A percentile compares a stretch with the other conserved stretches of the same genome.
phyloP scores from a whole-genome alignment of 2,888 invertebrate genomes.

The Lobophora halterata region DNA sequence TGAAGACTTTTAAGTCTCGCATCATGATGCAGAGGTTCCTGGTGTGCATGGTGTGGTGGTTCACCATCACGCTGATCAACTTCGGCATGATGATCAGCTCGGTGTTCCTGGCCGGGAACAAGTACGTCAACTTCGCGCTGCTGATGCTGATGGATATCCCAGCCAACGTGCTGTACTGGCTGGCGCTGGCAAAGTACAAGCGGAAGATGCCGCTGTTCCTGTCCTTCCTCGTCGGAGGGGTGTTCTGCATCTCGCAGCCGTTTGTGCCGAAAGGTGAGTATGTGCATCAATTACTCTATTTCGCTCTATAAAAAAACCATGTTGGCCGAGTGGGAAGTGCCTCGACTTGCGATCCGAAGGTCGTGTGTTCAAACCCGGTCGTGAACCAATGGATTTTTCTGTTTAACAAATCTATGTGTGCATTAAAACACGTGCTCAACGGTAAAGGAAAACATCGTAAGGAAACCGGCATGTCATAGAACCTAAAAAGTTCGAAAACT shows the following conservation, averaged over 20 bases:
- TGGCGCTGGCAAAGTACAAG: conserved; percentile 63
- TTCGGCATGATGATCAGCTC: conserved; percentile 77
- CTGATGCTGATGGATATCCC: conserved; percentile 72
- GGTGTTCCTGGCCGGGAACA: conserved; percentile 69
- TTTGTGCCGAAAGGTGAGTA: conserved; percentile 62
- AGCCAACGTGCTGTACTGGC: conserved; percentile 68
- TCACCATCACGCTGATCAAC: conserved; percentile 71
- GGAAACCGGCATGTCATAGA: too few species aligned
- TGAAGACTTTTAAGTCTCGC: conserved; percentile 64
- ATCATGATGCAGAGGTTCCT: conserved; percentile 69
- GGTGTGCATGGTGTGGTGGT: conserved; percentile 73
- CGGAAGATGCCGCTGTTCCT: conserved; percentile 57
- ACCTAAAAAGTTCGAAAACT: too few species aligned
- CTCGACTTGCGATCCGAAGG: too few species aligned
- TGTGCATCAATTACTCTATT: background rate
- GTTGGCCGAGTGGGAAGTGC: too few species aligned
- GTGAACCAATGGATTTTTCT: too few species aligned
- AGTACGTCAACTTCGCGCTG: conserved; percentile 69
- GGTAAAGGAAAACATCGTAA: too few species aligned
- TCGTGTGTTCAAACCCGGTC: too few species aligned
- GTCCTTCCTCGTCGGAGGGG: conserved; percentile 64
- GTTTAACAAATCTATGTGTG: too few species aligned
- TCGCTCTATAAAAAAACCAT: too few species aligned
- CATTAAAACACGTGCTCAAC: too few species aligned
- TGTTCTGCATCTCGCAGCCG: conserved; percentile 66